Evolutionary conservation across 1,140 invertebrate species (phyloP).

Genomic region (Drosophila insularis): DNA sequence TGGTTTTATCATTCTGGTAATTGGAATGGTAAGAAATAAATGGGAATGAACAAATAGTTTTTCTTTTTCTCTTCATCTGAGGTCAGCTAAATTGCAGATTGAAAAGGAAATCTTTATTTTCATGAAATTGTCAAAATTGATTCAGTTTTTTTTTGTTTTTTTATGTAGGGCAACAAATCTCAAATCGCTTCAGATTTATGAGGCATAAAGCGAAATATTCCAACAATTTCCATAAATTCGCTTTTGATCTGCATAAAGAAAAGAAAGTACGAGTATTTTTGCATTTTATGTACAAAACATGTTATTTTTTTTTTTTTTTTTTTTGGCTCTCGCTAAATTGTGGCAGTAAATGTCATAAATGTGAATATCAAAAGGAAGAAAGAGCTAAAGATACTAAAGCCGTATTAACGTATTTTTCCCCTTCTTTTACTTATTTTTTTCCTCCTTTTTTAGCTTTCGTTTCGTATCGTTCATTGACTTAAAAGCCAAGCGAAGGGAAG

Average conservation of each 20-base stretch:
- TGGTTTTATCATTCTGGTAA: constrained; percentile 12
- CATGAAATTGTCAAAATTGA: not conserved
- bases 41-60: constrained; percentile 13
- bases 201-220: constrained; percentile 48
- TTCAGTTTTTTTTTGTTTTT: constrained; percentile 18
- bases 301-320: constrained; percentile 14
- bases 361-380: constrained; percentile 38
- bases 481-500: constrained; percentile 36
- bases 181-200: constrained; percentile 58
- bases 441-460: constrained; percentile 2
- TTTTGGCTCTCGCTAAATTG: constrained; percentile 55
- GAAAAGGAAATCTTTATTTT: constrained; percentile 21
- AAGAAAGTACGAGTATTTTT: constrained; percentile 10
- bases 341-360: constrained; percentile 74
- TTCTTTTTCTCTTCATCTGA: constrained; percentile 26
- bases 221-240: constrained; percentile 64
- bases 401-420: constrained; percentile 72
- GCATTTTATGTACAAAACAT: constrained; percentile 1
- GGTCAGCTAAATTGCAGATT: constrained; percentile 49
- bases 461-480: constrained; percentile 43
- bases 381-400: constrained; percentile 43
- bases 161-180: not conserved
- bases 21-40: constrained; percentile 9
- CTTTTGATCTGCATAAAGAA: constrained; percentile 62
- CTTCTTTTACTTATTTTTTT: constrained; percentile 3